Percentiles rank a stretch among this genome's conserved stretches.
Conservation (phyloP, 2,797 vertebrate genomes). For the Botia almorhae region DNA sequence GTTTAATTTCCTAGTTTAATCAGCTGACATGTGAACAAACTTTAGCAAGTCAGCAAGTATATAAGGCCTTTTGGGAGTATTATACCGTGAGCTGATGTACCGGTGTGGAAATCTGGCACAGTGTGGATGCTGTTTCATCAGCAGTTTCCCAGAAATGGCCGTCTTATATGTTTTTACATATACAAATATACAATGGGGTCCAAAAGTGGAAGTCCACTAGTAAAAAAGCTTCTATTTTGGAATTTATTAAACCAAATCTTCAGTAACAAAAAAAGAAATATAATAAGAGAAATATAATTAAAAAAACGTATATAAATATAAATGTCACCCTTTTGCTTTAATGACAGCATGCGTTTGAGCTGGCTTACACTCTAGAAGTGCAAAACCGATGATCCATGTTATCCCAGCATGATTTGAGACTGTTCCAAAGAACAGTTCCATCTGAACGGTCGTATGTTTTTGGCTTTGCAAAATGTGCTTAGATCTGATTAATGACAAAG, state of each 20-base stretch:
- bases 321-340: not conserved
- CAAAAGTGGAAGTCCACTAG: not conserved
- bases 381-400: not conserved
- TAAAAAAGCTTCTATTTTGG: not conserved
- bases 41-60: slow-evolving; percentile 27
- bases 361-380: not conserved
- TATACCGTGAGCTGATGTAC: not conserved
- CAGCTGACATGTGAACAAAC: slow-evolving; percentile 11
- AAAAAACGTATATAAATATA: too few relatives aligned
- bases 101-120: not conserved
- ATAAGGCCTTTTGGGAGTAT: slow-evolving; percentile 2
- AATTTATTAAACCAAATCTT: too few relatives aligned
- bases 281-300: too few relatives aligned
- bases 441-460: not conserved
- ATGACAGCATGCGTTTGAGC: not conserved
- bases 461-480: not conserved
- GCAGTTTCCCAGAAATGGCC: not conserved
- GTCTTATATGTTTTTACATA: not conserved
- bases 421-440: not conserved
- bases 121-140: not conserved
- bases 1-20: not conserved
- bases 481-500: not conserved
- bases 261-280: too few relatives aligned
- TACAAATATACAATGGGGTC: not conserved
- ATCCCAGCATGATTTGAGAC: not conserved